These are phyloP conservation scores for Oscheius sp. DNA, from an alignment of 2,888 invertebrate species.

Conservation along the genomic window DNA sequence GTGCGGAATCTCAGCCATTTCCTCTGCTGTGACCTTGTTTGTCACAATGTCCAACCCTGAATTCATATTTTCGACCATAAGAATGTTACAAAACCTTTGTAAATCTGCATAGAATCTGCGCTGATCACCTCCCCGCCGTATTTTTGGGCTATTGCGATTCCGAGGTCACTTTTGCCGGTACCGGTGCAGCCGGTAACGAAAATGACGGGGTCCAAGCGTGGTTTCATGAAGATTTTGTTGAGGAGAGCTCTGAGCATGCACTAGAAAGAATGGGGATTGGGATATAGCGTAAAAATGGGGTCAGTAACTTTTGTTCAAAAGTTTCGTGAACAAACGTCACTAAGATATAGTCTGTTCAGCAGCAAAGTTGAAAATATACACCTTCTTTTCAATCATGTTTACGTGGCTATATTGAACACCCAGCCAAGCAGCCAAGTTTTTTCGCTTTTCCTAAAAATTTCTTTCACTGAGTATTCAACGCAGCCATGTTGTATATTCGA, in stretches of 20 bases:
- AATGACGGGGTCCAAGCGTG: slow-evolving; percentile 74
- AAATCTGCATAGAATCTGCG: slow-evolving; percentile 99
- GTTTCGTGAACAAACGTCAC: too few relatives aligned
- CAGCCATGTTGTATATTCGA: too few relatives aligned
- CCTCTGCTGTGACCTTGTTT: slow-evolving; percentile 82
- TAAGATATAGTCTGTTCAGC: too few relatives aligned
- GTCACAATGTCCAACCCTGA: slow-evolving; percentile 70
- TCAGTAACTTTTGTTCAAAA: too few relatives aligned
- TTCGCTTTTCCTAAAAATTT: too few relatives aligned
- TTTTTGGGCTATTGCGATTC: slow-evolving; percentile 86
- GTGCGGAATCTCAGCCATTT: slow-evolving; percentile 83
- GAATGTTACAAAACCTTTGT: slow-evolving; percentile 80
- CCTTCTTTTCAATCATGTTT: too few relatives aligned
- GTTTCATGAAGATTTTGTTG: background rate
- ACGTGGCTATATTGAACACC: too few relatives aligned
- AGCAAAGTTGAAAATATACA: too few relatives aligned
- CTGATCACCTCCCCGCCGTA: slow-evolving; percentile 81
- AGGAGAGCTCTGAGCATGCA: slow-evolving; percentile 3
- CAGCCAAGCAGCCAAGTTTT: too few relatives aligned
- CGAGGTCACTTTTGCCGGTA: slow-evolving; percentile 94
- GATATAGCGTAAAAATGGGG: too few relatives aligned
- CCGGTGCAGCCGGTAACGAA: slow-evolving; percentile 96
- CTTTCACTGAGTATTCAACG: too few relatives aligned
- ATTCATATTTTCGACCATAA: background rate
- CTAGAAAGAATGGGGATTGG: background rate